Evolutionary conservation across 2,113 vertebrate species (phyloP).

Genomic region (Spheniscus mendiculus): DNA sequence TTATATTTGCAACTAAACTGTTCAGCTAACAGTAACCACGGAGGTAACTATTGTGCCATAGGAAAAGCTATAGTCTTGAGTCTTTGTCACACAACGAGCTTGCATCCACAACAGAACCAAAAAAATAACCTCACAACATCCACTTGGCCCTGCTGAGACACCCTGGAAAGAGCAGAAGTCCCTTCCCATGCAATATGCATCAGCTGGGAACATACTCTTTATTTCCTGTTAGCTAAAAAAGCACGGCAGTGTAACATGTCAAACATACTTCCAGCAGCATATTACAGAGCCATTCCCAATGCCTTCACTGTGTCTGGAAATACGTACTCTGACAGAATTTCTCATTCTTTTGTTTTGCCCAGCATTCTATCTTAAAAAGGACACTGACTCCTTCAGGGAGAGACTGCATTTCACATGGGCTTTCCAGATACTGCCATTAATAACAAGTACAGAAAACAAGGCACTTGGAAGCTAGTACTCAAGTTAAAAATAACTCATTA

Average conservation of each 20-base stretch:
- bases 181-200: not conserved
- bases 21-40: not conserved
- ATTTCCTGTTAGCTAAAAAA: not conserved
- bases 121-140: not conserved
- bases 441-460: not conserved
- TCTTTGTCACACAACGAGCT: not conserved
- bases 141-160: not conserved
- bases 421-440: not conserved
- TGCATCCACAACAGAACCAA: not conserved
- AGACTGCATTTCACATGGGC: not conserved
- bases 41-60: not conserved
- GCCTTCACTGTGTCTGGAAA: not conserved
- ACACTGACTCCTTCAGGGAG: not conserved
- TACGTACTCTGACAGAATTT: not conserved
- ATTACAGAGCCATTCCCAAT: not conserved
- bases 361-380: not conserved
- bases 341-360: not conserved
- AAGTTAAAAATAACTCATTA: slow-evolving; percentile 8
- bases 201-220: not conserved
- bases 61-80: not conserved
- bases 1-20: not conserved
- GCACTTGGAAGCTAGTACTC: not conserved
- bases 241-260: not conserved
- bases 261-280: not conserved
- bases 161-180: not conserved